Conservation (phyloP, 2,113 vertebrate species). For the Phyllopteryx taeniolatus region DNA sequence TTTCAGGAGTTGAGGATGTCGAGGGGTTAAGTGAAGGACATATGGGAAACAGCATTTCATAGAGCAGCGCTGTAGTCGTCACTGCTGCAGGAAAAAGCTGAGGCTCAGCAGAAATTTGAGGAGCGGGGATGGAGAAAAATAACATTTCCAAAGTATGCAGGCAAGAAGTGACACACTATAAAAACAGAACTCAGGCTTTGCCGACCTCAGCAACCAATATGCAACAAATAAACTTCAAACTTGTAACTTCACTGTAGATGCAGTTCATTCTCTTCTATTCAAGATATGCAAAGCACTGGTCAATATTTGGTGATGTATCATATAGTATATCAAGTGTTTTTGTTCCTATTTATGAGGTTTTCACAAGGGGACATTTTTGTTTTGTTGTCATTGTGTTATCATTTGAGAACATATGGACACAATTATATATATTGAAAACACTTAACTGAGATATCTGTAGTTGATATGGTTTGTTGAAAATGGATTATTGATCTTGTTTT, state of each 20-base stretch:
- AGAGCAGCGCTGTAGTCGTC: not conserved
- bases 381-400: not conserved
- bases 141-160: not conserved
- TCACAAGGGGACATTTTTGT: not conserved
- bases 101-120: not conserved
- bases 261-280: too few species aligned
- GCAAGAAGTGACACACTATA: not conserved
- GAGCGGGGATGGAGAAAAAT: not conserved
- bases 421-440: not conserved
- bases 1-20: not conserved
- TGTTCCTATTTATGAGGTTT: too few species aligned
- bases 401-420: not conserved
- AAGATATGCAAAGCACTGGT: too few species aligned
- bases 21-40: not conserved
- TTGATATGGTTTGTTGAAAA: too few species aligned
- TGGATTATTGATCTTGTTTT: too few species aligned
- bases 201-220: not conserved
- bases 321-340: too few species aligned
- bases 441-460: not conserved
- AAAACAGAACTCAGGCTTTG: not conserved
- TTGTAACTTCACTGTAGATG: not conserved
- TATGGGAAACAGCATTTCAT: not conserved
- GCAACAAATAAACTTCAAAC: not conserved
- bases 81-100: not conserved
- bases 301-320: too few species aligned